A percentile compares a stretch with the other conserved stretches of the same genome.
phyloP scores from a whole-genome alignment of 1,140 invertebrate species.

The Micrasema minimum region DNA sequence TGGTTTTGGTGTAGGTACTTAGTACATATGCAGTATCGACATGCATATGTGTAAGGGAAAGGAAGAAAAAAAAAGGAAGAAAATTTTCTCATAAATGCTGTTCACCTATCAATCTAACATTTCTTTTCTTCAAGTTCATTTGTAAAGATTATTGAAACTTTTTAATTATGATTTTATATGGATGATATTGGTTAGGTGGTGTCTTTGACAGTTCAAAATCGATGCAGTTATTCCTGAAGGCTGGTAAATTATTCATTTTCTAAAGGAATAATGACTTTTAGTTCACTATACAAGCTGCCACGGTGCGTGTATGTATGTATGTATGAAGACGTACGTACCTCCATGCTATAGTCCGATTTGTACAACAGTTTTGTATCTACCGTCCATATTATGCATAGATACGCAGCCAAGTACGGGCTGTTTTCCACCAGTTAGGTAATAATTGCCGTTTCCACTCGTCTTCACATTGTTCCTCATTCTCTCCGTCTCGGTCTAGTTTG shows the following conservation, averaged over 20 bases:
- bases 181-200: too few relatives aligned
- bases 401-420: background rate
- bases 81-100: too few relatives aligned
- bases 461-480: conserved; percentile 28
- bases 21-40: background rate
- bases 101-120: too few relatives aligned
- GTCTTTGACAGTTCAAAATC: too few relatives aligned
- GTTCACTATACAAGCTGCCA: background rate
- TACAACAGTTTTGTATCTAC: background rate
- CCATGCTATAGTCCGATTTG: background rate
- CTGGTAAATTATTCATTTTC: background rate
- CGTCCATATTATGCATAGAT: background rate
- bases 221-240: too few relatives aligned
- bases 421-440: conserved; percentile 36
- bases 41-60: too few relatives aligned
- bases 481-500: conserved; percentile 51
- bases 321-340: background rate
- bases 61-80: too few relatives aligned
- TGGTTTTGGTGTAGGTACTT: background rate
- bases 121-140: too few relatives aligned
- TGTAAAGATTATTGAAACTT: too few relatives aligned
- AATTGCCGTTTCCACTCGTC: conserved; percentile 32
- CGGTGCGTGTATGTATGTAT: background rate
- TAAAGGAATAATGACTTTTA: background rate
- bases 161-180: too few relatives aligned